Base-by-base conservation (phyloP, 1,140 invertebrate genomes). In the Portunus trituberculatus region DNA sequence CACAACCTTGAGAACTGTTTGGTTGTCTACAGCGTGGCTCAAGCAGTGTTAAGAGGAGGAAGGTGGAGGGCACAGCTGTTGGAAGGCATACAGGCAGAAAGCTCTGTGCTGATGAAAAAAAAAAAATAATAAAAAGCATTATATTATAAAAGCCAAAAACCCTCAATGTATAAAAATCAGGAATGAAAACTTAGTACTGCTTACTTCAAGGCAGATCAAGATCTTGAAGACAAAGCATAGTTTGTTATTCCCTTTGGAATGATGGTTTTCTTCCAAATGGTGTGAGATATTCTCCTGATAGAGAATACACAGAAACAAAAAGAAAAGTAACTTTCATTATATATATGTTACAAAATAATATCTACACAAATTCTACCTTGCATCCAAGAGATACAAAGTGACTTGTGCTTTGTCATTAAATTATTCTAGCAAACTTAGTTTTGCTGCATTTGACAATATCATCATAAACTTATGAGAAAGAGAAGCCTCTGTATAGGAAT, bases 1-100 rank as follows among this genome's bases (percentile, higher is more conserved):
- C 94, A 90, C 94, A 95, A 87, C 94, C 94, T 95, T 95, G 87
- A 95, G 92, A 87, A 95, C 94, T 91, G 92, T 95, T 92, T 94
- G 94, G 94, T 84, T 92, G 91, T 48, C 92, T 92, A 90, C 52
- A 25, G 76, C 89, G 59, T 92, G 92, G 46, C 92, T 52, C 67
- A 95, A 95, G 94, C 94, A 91, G 93, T 90, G 87, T 91, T 83
- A 91, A 87, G 90, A 31, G 90, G 88, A 94, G 32, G 45, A 52
- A 94, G 48, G 46, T 39, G 86, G 52, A 39, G 32, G 89, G 93
- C 93, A 94, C 86, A 94, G 93, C 93, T 90, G 86, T 45, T 32
- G n/a, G n/a, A 46, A 46, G 67, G 82, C 32, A 91, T 28, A 46
- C 90, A 89, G 93, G 87, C 67, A 76, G 45, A 94, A 94, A 90